phyloP scores from a whole-genome alignment of 2,113 vertebrate genomes.

The Apaloderma vittatum region DNA sequence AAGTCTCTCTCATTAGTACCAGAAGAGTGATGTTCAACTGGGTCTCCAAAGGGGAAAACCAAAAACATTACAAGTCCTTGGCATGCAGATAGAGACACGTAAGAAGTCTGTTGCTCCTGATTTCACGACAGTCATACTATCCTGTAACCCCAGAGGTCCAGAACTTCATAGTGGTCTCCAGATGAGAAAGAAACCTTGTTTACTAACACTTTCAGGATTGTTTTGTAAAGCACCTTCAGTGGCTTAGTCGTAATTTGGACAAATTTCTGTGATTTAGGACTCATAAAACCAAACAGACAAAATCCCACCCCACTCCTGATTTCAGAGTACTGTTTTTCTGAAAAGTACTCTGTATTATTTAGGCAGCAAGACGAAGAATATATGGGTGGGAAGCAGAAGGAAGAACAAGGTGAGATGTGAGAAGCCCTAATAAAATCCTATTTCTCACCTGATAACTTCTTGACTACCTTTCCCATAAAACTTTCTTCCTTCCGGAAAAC shows the following conservation, averaged over 20 bases:
- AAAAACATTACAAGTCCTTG: background rate
- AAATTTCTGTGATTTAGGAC: background rate
- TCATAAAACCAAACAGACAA: background rate
- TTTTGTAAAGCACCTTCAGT: background rate
- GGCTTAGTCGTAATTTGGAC: background rate
- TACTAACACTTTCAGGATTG: background rate
- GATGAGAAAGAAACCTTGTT: background rate
- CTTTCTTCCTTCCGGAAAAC: background rate
- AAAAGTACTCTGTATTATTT: background rate
- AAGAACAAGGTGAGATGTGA: background rate
- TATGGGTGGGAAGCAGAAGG: background rate
- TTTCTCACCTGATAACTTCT: background rate
- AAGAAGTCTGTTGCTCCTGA: background rate
- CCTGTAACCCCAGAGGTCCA: background rate
- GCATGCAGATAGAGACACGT: background rate
- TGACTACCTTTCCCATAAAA: background rate
- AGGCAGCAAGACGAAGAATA: background rate
- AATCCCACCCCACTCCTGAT: background rate
- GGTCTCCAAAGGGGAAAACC: background rate
- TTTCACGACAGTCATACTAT: background rate
- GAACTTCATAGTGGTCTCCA: background rate
- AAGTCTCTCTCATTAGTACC: background rate
- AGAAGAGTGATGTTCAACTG: background rate
- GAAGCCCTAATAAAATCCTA: background rate
- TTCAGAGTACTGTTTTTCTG: background rate